Conservation (phyloP, 2,888 invertebrate species). For the Schizotus pectinicornis region DNA sequence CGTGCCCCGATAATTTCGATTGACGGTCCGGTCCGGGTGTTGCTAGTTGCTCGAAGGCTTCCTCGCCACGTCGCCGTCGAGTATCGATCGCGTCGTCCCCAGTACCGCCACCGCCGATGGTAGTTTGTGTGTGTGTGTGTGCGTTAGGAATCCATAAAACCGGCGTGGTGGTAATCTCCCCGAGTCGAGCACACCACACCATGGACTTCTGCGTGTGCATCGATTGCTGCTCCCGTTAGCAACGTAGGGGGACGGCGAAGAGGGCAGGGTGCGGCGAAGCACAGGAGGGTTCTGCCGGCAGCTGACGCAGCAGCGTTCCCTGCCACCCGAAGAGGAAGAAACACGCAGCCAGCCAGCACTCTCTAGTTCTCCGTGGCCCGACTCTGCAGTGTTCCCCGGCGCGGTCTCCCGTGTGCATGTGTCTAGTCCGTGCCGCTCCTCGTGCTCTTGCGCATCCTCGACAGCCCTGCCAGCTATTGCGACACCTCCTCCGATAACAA, state of each 20-base stretch:
- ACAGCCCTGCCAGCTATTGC: slow-evolving; percentile 10
- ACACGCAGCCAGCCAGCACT: slow-evolving; percentile 10
- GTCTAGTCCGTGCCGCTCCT: slow-evolving; percentile 21
- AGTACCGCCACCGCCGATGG: neutral
- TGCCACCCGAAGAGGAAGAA: slow-evolving; percentile 23
- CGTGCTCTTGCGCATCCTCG: slow-evolving; percentile 26
- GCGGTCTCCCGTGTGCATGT: slow-evolving; percentile 42
- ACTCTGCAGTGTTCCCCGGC: slow-evolving; percentile 45
- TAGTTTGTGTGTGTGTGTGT: neutral
- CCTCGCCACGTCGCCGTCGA: neutral
- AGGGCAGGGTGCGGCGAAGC: slow-evolving; percentile 26
- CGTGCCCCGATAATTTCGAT: slow-evolving; percentile 2
- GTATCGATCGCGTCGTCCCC: slow-evolving; percentile 1
- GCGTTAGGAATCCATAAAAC: slow-evolving; percentile 23
- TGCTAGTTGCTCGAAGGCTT: neutral
- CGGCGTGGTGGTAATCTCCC: slow-evolving; percentile 9
- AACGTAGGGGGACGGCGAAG: slow-evolving; percentile 22
- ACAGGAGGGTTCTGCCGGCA: slow-evolving; percentile 28
- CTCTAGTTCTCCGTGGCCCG: slow-evolving; percentile 31
- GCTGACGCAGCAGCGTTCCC: slow-evolving; percentile 30
- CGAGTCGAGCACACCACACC: slow-evolving; percentile 5
- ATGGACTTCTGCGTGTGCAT: slow-evolving; percentile 21
- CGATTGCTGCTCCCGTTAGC: slow-evolving; percentile 26
- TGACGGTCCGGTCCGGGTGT: neutral
- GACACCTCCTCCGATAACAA: neutral